Conservation (phyloP, 2,797 vertebrate genomes). For the Sarcoramphus papa region DNA sequence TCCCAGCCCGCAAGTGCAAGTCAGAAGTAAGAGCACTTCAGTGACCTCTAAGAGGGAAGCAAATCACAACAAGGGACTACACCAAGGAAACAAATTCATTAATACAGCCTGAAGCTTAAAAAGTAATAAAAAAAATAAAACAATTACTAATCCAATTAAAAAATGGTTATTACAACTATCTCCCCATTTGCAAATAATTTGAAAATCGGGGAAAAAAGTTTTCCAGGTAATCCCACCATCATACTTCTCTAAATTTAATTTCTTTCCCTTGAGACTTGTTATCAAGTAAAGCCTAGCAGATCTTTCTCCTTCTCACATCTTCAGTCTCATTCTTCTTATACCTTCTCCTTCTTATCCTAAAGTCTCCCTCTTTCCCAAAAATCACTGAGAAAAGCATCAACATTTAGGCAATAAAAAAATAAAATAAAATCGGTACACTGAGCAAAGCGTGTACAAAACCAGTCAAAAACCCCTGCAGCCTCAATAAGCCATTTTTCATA, state of each 20-base stretch:
- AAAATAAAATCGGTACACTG: neutral
- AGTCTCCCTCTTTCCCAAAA: neutral
- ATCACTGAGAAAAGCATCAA: neutral
- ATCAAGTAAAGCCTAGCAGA: neutral
- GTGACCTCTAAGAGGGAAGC: neutral
- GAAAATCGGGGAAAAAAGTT: neutral
- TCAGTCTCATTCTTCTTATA: neutral
- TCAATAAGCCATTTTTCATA: neutral
- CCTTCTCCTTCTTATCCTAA: neutral
- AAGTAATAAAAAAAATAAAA: neutral
- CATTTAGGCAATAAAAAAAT: neutral
- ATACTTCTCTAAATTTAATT: neutral
- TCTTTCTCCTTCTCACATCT: neutral
- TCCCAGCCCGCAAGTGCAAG: neutral
- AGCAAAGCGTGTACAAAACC: neutral
- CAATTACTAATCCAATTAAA: neutral
- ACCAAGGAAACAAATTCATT: neutral
- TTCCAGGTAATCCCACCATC: neutral
- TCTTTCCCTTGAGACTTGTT: neutral
- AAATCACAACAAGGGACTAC: neutral
- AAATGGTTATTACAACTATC: neutral
- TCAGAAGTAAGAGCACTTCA: neutral
- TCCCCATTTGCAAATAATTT: neutral
- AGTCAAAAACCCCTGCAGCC: neutral
- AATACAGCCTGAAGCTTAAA: neutral